These are phyloP conservation scores for Ceratina australensis DNA, from an alignment of 1,140 invertebrate genomes.

Conservation along the genomic window DNA sequence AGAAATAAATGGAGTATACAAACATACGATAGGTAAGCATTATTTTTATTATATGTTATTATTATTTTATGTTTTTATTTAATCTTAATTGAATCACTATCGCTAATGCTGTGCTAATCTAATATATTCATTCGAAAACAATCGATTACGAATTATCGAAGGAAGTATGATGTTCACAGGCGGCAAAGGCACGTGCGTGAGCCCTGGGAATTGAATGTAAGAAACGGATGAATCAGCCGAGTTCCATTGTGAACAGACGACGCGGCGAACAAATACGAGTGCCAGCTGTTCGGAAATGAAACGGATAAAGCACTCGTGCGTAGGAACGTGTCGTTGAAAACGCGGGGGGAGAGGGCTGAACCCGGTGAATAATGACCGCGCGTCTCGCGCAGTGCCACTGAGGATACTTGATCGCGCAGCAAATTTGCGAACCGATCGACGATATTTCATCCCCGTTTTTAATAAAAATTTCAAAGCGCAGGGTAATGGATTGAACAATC, in stretches of 20 bases:
- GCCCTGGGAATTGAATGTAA: background rate
- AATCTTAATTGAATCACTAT: too few relatives aligned
- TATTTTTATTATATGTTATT: too few relatives aligned
- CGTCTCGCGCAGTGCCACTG: background rate
- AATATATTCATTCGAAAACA: too few relatives aligned
- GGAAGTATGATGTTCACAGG: constrained; percentile 1
- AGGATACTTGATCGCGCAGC: too few relatives aligned
- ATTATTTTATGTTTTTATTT: too few relatives aligned
- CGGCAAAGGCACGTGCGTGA: constrained; percentile 30
- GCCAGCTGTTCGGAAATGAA: constrained; percentile 1
- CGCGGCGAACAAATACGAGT: background rate
- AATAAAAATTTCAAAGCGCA: too few relatives aligned
- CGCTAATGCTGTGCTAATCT: too few relatives aligned
- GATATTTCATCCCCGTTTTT: background rate
- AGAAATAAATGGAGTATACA: too few relatives aligned
- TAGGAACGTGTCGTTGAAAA: constrained; percentile 2
- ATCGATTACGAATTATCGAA: too few relatives aligned
- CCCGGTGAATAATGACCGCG: background rate
- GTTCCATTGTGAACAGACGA: background rate
- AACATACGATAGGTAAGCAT: too few relatives aligned
- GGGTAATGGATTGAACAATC: too few relatives aligned
- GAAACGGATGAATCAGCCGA: background rate
- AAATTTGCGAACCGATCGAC: background rate
- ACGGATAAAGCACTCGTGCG: background rate
- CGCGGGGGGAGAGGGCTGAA: too few relatives aligned